A percentile compares a stretch with the other conserved stretches of the same genome.
Evolutionary conservation across 2,888 invertebrate species (phyloP).

Genomic region (Deilephila elpenor): DNA sequence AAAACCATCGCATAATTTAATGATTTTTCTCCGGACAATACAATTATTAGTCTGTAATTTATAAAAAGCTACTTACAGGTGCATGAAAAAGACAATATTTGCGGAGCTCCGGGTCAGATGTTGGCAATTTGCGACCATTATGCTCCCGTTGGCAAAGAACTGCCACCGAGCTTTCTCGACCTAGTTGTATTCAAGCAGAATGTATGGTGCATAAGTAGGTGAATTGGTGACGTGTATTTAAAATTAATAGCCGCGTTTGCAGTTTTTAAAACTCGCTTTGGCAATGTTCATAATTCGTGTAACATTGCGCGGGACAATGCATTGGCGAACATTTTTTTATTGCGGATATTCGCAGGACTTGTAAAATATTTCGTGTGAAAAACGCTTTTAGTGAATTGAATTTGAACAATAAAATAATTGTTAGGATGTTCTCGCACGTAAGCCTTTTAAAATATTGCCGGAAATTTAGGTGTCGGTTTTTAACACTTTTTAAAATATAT

Average conservation of each 20-base stretch:
- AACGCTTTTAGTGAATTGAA: constrained; percentile 20
- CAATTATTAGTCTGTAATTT: not conserved
- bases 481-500: not conserved
- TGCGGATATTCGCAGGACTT: not conserved
- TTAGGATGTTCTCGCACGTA: not conserved
- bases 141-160: constrained; percentile 43
- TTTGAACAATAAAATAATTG: constrained; percentile 3
- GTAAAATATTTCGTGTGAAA: constrained; percentile 1
- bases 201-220: constrained; percentile 37
- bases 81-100: constrained; percentile 38
- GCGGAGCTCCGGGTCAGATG: constrained; percentile 33
- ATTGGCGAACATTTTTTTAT: not conserved
- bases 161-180: constrained; percentile 43
- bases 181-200: constrained; percentile 41
- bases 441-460: not conserved
- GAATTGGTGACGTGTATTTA: constrained; percentile 29
- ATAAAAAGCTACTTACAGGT: constrained; percentile 27
- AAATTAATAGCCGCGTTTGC: constrained; percentile 25
- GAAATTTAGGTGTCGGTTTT: not conserved
- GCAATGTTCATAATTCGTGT: constrained; percentile 20
- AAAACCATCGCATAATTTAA: not conserved
- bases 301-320: constrained; percentile 15
- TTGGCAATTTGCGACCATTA: constrained; percentile 45
- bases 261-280: constrained; percentile 20
- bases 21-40: not conserved